Percentiles rank a stretch among this genome's conserved stretches.
Evolutionary conservation across 2,113 vertebrate species (phyloP).

Genomic region (Galbula dea): DNA sequence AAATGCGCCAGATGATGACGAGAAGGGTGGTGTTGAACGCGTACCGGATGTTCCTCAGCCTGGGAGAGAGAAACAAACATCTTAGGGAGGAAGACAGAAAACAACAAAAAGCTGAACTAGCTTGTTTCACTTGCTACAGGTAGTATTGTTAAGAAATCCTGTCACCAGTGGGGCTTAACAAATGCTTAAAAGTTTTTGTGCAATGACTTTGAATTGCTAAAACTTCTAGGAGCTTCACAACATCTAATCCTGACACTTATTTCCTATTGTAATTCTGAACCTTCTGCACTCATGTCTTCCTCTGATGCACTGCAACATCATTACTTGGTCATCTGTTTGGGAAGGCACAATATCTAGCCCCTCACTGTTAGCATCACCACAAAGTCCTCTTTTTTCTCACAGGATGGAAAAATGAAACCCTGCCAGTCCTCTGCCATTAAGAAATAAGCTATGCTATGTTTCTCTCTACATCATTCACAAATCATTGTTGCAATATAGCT

Average conservation of each 20-base stretch:
- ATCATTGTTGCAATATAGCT: neutral
- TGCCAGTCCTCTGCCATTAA: neutral
- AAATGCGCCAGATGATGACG: slow-evolving; percentile 91
- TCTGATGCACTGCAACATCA: too few relatives aligned
- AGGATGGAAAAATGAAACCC: too few relatives aligned
- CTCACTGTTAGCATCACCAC: too few relatives aligned
- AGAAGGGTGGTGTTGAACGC: slow-evolving; percentile 89
- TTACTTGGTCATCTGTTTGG: too few relatives aligned
- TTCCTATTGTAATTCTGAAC: too few relatives aligned
- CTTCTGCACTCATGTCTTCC: too few relatives aligned
- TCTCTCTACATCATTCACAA: neutral
- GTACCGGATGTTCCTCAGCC: slow-evolving; percentile 90
- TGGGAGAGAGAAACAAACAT: slow-evolving; percentile 58
- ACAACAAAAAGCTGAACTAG: neutral
- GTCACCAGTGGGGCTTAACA: neutral
- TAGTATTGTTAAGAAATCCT: neutral
- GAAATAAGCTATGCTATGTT: neutral
- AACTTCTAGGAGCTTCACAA: too few relatives aligned
- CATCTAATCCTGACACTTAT: too few relatives aligned
- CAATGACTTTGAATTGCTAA: too few relatives aligned
- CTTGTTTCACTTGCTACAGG: neutral
- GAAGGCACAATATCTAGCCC: too few relatives aligned
- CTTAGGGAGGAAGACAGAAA: neutral
- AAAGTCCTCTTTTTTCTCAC: too few relatives aligned
- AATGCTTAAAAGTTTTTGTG: too few relatives aligned